Percentiles rank a stretch among this genome's conserved stretches.
phyloP scores from a whole-genome alignment of 2,797 vertebrate species.

The Galaxias olidus region DNA sequence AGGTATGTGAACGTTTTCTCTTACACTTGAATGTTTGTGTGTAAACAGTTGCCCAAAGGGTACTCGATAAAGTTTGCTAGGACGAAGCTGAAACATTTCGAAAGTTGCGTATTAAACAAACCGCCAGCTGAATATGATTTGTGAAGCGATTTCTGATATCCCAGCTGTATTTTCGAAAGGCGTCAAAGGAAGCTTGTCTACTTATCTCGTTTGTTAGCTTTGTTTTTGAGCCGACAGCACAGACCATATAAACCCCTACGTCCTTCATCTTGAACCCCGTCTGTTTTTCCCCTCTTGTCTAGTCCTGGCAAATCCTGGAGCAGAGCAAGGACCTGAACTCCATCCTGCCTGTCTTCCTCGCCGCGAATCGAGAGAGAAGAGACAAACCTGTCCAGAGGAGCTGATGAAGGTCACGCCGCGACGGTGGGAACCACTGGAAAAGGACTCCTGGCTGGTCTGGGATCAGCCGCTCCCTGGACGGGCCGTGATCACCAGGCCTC shows the following conservation, averaged over 20 bases:
- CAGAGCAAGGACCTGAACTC: conserved; percentile 84
- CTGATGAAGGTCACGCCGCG: conserved; percentile 42
- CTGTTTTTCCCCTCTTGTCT: conserved; percentile 29
- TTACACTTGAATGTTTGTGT: not conserved
- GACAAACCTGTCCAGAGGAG: conserved; percentile 54
- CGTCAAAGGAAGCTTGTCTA: too few species aligned
- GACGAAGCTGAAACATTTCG: too few species aligned
- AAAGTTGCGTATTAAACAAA: too few species aligned
- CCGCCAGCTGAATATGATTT: too few species aligned
- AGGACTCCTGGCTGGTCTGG: not conserved
- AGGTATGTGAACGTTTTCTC: conserved; percentile 72
- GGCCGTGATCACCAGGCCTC: not conserved
- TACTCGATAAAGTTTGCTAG: too few species aligned
- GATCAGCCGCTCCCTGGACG: conserved; percentile 1
- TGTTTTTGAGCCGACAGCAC: not conserved
- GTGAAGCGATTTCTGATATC: too few species aligned
- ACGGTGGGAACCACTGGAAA: not conserved
- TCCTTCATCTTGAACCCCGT: conserved; percentile 1
- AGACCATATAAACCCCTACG: not conserved
- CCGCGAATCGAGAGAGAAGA: conserved; percentile 60
- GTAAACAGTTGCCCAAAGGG: too few species aligned
- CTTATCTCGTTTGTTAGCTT: not conserved
- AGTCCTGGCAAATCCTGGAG: conserved; percentile 83
- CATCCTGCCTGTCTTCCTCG: conserved; percentile 81
- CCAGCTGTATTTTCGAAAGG: too few species aligned